Conservation (phyloP, 2,113 vertebrate species). For the Chamaetylas fuelleborni region DNA sequence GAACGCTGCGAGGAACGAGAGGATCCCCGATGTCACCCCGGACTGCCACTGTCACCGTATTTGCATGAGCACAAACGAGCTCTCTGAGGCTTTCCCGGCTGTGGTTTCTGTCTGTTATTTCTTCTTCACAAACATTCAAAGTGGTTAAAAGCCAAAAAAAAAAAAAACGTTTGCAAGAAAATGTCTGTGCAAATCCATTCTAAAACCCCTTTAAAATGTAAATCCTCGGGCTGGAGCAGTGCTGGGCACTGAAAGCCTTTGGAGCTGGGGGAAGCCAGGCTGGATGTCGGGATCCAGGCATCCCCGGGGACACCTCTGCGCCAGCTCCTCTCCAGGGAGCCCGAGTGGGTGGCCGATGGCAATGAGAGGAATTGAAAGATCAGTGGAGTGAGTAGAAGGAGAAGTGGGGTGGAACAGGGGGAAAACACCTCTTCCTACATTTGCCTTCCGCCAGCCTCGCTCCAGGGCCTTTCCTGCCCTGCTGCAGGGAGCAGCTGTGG, state of each 20-base stretch:
- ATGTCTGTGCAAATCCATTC: background rate
- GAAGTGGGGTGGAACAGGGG: background rate
- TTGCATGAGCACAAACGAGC: background rate
- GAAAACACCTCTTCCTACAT: background rate
- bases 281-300: background rate
- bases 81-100: background rate
- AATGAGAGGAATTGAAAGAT: background rate
- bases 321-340: background rate
- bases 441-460: background rate
- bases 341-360: background rate
- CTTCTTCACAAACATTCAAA: background rate
- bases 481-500: rapidly evolving
- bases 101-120: background rate
- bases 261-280: rapidly evolving
- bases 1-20: rapidly evolving
- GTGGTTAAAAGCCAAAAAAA: background rate
- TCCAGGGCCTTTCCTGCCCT: rapidly evolving
- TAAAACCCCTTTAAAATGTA: background rate
- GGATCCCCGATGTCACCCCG: rapidly evolving
- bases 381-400: background rate
- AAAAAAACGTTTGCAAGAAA: background rate
- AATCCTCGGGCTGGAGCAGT: background rate
- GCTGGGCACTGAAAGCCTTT: background rate
- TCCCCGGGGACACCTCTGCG: background rate
- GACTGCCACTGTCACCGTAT: rapidly evolving